These are phyloP conservation scores for Vidua macroura DNA, from an alignment of 2,113 vertebrate species.

Conservation along the genomic window DNA sequence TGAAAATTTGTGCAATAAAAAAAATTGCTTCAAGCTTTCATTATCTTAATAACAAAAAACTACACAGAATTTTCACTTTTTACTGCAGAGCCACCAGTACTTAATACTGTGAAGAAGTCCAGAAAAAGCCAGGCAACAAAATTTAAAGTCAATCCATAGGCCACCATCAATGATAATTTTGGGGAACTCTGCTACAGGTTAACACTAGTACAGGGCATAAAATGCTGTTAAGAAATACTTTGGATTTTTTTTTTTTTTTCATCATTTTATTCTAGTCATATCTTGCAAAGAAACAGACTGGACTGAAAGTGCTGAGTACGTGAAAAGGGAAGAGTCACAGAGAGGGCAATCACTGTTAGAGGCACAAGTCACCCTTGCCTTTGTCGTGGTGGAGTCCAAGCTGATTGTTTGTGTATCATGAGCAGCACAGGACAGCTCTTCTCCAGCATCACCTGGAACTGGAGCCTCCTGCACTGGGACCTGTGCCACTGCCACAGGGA, in stretches of 20 bases:
- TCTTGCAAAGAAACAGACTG: neutral
- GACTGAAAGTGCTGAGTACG: neutral
- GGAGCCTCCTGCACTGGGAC: neutral
- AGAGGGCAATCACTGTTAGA: neutral
- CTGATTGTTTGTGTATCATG: fast-evolving
- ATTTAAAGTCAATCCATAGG: neutral
- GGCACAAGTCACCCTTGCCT: neutral
- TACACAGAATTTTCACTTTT: neutral
- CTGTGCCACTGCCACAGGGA: neutral
- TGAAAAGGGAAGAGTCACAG: neutral
- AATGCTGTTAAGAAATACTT: neutral
- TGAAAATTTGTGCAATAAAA: neutral
- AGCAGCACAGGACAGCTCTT: neutral
- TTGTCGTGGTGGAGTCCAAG: neutral
- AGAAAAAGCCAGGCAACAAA: neutral
- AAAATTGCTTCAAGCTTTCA: neutral
- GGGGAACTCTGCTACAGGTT: neutral
- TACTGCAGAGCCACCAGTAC: neutral
- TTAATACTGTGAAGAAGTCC: neutral
- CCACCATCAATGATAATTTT: neutral
- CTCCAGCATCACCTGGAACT: neutral
- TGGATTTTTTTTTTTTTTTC: neutral
- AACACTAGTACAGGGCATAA: neutral
- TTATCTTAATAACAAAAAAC: slow-evolving; percentile 38
- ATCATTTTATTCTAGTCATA: neutral